phyloP scores from a whole-genome alignment of 2,113 vertebrate genomes.

The Anas platyrhynchos region DNA sequence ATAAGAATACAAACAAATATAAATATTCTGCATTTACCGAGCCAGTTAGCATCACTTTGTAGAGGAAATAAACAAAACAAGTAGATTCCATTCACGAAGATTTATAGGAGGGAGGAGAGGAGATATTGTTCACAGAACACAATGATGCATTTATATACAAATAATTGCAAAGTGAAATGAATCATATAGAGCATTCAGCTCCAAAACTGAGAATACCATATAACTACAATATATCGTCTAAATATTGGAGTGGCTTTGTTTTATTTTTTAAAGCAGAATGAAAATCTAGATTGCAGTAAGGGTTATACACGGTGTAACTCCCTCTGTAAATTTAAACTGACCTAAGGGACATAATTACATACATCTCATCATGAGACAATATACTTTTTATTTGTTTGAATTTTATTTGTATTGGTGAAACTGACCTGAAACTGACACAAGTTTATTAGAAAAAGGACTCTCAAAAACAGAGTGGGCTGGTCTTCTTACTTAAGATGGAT shows the following conservation, averaged over 20 bases:
- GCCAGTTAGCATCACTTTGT: constrained; percentile 24
- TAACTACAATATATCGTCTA: constrained; percentile 2
- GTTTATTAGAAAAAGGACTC: constrained; percentile 88
- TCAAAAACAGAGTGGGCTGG: constrained; percentile 81
- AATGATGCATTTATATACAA: constrained; percentile 61
- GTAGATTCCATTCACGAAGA: constrained; percentile 34
- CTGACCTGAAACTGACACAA: constrained; percentile 87
- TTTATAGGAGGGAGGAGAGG: constrained; percentile 39
- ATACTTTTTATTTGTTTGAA: constrained; percentile 92
- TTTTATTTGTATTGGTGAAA: constrained; percentile 97
- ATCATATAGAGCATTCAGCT: background rate
- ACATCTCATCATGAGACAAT: constrained; percentile 91
- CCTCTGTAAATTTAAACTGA: constrained; percentile 88
- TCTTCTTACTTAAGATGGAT: constrained; percentile 92
- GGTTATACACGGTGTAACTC: constrained; percentile 75
- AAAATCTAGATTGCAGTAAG: constrained; percentile 67
- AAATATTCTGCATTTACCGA: constrained; percentile 46
- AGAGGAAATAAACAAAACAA: constrained; percentile 39
- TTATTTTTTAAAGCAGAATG: constrained; percentile 41
- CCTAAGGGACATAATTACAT: constrained; percentile 89
- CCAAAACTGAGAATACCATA: background rate
- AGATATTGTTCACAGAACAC: constrained; percentile 18
- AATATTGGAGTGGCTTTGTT: constrained; percentile 22
- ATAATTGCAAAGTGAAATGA: constrained; percentile 50
- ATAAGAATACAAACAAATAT: constrained; percentile 23